A percentile compares a stretch with the other conserved stretches of the same genome.
These are phyloP conservation scores for Ginglymostoma cirratum DNA, from an alignment of 2,113 vertebrate genomes.

Conservation along the genomic window DNA sequence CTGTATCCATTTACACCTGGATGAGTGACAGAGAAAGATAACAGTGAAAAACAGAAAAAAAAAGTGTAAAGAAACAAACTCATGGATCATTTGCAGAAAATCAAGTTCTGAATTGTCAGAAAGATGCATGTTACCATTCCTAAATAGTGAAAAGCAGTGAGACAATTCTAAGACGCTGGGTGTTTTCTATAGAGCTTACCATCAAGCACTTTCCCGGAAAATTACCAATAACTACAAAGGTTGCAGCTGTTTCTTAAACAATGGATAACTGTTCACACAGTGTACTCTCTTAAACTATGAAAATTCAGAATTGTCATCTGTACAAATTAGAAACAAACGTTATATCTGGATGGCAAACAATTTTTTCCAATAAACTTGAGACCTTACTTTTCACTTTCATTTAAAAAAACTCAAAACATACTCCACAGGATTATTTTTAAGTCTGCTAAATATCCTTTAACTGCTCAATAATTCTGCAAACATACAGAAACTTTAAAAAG, in stretches of 20 bases:
- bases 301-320: background rate
- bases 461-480: background rate
- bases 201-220: background rate
- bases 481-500: background rate
- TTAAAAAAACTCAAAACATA: background rate
- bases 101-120: background rate
- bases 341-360: too few species aligned
- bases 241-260: background rate
- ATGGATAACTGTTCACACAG: background rate
- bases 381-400: background rate
- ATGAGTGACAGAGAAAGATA: background rate
- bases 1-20: background rate
- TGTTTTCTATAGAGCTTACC: background rate
- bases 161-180: background rate
- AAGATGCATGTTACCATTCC: background rate
- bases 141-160: background rate
- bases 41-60: background rate
- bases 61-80: background rate
- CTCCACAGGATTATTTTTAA: background rate
- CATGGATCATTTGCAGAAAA: background rate
- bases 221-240: background rate
- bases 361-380: background rate
- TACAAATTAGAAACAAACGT: background rate
- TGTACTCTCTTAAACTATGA: background rate
- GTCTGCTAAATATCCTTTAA: background rate